Evolutionary conservation across 1,140 invertebrate genomes (phyloP).

Genomic region (Oncopodura yosiiana): DNA sequence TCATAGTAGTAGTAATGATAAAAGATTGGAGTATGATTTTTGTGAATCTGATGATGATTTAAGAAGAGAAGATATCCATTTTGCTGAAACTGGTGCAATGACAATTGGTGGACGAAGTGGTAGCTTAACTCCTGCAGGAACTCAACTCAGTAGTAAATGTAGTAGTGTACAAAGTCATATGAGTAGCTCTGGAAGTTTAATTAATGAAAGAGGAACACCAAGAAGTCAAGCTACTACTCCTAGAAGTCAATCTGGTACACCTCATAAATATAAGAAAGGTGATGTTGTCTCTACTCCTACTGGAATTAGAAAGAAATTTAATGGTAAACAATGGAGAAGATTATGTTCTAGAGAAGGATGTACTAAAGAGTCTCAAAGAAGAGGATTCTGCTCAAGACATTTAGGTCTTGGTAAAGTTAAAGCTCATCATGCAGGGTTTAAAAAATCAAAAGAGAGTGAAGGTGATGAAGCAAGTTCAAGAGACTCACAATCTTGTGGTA

Average conservation of each 20-base stretch:
- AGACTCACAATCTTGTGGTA: slow-evolving; percentile 59
- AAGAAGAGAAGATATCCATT: slow-evolving; percentile 73
- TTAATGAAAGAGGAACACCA: slow-evolving; percentile 40
- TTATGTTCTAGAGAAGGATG: slow-evolving; percentile 91
- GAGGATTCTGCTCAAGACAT: slow-evolving; percentile 92
- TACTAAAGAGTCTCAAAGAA: slow-evolving; percentile 93
- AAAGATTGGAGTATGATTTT: slow-evolving; percentile 55
- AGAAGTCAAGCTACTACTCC: slow-evolving; percentile 33
- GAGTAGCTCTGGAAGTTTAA: slow-evolving; percentile 71
- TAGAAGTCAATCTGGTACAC: slow-evolving; percentile 81
- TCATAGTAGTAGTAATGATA: slow-evolving; percentile 26
- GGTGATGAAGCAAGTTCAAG: slow-evolving; percentile 75
- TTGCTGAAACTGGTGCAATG: slow-evolving; percentile 41
- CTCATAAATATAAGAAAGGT: slow-evolving; percentile 96
- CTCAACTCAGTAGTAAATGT: slow-evolving; percentile 62
- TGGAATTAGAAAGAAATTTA: slow-evolving; percentile 96
- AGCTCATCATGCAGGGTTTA: slow-evolving; percentile 38
- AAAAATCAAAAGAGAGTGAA: slow-evolving; percentile 47
- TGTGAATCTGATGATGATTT: slow-evolving; percentile 81
- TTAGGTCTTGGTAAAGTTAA: slow-evolving; percentile 72
- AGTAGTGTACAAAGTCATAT: slow-evolving; percentile 81
- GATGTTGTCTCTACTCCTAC: slow-evolving; percentile 93
- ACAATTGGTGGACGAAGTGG: slow-evolving; percentile 36
- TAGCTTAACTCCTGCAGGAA: slow-evolving; percentile 38
- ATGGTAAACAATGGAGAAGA: slow-evolving; percentile 97